Percentiles rank a stretch among this genome's conserved stretches.
These are phyloP conservation scores for Tenthredo livida DNA, from an alignment of 2,888 invertebrate genomes.

Conservation along the genomic window DNA sequence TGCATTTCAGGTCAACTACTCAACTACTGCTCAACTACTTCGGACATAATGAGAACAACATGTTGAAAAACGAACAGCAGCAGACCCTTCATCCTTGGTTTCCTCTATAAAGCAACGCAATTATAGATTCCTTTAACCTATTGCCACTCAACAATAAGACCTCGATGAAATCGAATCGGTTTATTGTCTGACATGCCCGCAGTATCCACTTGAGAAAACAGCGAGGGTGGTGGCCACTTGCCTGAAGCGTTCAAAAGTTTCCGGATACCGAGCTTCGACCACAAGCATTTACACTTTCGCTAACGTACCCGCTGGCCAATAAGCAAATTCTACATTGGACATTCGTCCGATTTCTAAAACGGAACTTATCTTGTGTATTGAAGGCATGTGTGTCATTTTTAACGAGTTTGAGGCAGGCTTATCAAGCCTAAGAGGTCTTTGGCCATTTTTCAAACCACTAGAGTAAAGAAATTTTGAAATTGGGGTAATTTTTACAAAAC, in stretches of 20 bases:
- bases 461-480: not conserved
- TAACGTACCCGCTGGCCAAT: slow-evolving; percentile 16
- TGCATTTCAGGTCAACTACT: too few relatives aligned
- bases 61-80: not conserved
- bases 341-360: not conserved
- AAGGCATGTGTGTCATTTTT: not conserved
- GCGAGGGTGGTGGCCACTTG: slow-evolving; percentile 32
- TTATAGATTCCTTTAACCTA: slow-evolving; percentile 21
- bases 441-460: not conserved
- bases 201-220: not conserved
- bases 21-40: slow-evolving; percentile 19
- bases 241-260: slow-evolving; percentile 18
- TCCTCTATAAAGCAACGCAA: not conserved
- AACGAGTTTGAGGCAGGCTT: not conserved
- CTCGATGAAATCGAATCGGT: not conserved
- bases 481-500: not conserved
- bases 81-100: slow-evolving; percentile 31
- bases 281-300: slow-evolving; percentile 30
- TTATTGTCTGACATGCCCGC: not conserved
- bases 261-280: not conserved
- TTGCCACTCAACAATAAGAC: not conserved
- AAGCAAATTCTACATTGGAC: not conserved
- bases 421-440: not conserved
- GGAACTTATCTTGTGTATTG: not conserved
- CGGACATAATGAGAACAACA: slow-evolving; percentile 27